Evolutionary conservation across 1,140 invertebrate species (phyloP).

Genomic region (Monomorium pharaonis): DNA sequence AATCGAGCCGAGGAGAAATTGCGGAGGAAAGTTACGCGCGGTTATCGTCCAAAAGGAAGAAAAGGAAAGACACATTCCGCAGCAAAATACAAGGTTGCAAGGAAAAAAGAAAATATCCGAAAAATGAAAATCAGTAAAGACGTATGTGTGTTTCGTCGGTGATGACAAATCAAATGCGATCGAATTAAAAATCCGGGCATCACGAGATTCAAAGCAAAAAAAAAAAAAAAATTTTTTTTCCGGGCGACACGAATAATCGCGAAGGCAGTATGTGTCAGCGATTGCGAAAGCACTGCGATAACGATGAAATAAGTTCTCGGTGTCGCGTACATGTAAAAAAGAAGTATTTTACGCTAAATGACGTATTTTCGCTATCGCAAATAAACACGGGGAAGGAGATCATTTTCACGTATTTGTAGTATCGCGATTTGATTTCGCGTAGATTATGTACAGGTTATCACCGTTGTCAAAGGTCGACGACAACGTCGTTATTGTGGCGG

Average conservation of each 20-base stretch:
- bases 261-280: neutral
- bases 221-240: conserved; percentile 14
- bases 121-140: neutral
- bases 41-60: conserved; percentile 37
- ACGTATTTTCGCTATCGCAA: neutral
- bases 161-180: neutral
- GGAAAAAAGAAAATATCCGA: neutral
- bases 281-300: conserved; percentile 1
- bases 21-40: conserved; percentile 68
- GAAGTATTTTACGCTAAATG: neutral
- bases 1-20: conserved; percentile 70
- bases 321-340: neutral
- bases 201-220: neutral
- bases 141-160: neutral
- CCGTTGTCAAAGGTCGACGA: neutral
- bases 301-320: neutral
- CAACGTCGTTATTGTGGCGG: neutral
- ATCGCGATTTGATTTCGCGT: conserved; percentile 14
- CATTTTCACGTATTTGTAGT: neutral
- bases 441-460: conserved; percentile 13
- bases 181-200: neutral
- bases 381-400: neutral
- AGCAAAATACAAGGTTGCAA: neutral
- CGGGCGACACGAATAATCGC: neutral
- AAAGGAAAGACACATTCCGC: conserved; percentile 26